Percentiles rank a stretch among this genome's conserved stretches.
Conservation (phyloP, 2,797 vertebrate species). For the Benthosema pterotum region DNA sequence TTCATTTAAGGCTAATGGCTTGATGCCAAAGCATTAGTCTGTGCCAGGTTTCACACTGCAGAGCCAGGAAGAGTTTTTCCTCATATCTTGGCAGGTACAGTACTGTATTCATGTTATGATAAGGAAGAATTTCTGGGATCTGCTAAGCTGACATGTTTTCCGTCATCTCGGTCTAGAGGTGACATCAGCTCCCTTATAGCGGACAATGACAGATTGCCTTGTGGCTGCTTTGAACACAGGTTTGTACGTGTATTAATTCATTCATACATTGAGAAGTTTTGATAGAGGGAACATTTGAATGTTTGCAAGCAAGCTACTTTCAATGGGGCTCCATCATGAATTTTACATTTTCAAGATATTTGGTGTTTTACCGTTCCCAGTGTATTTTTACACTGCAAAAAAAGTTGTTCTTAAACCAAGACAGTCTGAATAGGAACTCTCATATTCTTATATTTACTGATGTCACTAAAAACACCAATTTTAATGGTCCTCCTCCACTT, state of each 20-base stretch:
- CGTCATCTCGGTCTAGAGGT: conserved; percentile 63
- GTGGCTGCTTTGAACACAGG: conserved; percentile 34
- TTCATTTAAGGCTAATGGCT: conserved; percentile 45
- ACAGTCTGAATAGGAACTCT: too few relatives aligned
- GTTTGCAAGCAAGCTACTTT: conserved; percentile 2
- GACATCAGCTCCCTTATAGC: conserved; percentile 57
- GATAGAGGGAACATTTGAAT: neutral
- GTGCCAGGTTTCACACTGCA: conserved; percentile 53
- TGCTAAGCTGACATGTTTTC: conserved; percentile 53
- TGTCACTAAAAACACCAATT: too few relatives aligned
- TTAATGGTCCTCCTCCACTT: too few relatives aligned
- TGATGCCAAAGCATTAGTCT: conserved; percentile 54
- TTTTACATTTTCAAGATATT: too few relatives aligned
- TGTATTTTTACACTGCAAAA: too few relatives aligned
- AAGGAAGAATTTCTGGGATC: conserved; percentile 60
- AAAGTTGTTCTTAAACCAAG: too few relatives aligned
- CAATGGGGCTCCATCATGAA: too few relatives aligned
- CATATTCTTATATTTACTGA: too few relatives aligned
- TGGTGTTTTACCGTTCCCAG: too few relatives aligned
- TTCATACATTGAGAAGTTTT: too few relatives aligned
- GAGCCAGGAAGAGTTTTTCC: conserved; percentile 68
- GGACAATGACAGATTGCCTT: conserved; percentile 56
- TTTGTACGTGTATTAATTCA: too few relatives aligned
- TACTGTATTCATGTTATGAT: conserved; percentile 28
- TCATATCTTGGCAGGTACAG: conserved; percentile 67